Percentiles rank a stretch among this genome's conserved stretches.
These are phyloP conservation scores for Drosophila lini DNA, from an alignment of 1,140 invertebrate genomes.

Conservation along the genomic window DNA sequence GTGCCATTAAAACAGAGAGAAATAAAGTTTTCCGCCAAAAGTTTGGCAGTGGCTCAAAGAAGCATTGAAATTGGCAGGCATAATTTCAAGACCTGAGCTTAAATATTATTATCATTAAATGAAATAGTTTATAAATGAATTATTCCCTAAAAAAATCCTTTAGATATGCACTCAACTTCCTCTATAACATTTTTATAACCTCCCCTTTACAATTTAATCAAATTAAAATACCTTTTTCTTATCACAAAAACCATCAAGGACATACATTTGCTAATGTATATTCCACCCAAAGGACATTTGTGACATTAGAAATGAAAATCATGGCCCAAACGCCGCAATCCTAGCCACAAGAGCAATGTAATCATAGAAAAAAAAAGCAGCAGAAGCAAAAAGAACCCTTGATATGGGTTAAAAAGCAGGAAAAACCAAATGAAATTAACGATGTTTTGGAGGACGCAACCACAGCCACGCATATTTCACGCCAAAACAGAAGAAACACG, in stretches of 20 bases:
- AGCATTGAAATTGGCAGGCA: conserved; percentile 9
- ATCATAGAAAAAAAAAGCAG: conserved; percentile 27
- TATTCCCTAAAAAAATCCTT: too few species aligned
- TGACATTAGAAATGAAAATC: conserved; percentile 17
- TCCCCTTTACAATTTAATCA: not conserved
- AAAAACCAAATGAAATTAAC: conserved; percentile 38
- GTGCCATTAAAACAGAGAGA: conserved; percentile 16
- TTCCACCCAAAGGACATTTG: conserved; percentile 5
- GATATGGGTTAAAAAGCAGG: conserved; percentile 63
- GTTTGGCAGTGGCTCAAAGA: conserved; percentile 31
- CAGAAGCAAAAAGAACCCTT: conserved; percentile 35
- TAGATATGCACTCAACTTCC: not conserved
- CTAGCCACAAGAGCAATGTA: conserved; percentile 1
- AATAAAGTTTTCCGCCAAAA: conserved; percentile 56
- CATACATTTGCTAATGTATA: conserved; percentile 1
- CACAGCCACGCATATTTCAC: conserved; percentile 66
- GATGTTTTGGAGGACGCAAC: conserved; percentile 32
- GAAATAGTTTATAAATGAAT: not conserved
- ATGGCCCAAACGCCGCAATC: conserved; percentile 2
- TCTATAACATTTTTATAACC: not conserved
- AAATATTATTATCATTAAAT: not conserved
- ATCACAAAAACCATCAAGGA: not conserved
- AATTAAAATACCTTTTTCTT: not conserved
- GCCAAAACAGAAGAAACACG: conserved; percentile 33
- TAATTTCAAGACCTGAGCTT: not conserved